A percentile compares a stretch with the other conserved stretches of the same genome.
phyloP scores from a whole-genome alignment of 2,888 invertebrate species.

The Zaprionus lineosus region DNA sequence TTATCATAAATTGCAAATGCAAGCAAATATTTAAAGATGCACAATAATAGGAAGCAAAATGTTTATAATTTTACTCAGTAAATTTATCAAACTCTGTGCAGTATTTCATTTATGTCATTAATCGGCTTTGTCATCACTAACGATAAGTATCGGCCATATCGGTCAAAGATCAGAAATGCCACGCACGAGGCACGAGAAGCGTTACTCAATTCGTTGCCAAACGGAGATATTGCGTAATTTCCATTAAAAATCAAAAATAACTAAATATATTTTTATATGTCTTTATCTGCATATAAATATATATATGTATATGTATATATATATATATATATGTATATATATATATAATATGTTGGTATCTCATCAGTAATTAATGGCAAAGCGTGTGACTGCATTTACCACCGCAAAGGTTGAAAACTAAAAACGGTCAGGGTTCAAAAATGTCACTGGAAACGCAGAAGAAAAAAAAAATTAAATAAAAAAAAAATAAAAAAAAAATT shows the following conservation, averaged over 20 bases:
- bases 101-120: too few species aligned
- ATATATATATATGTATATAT: slow-evolving; percentile 20
- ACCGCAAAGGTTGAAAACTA: slow-evolving; percentile 42
- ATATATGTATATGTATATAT: neutral
- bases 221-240: slow-evolving; percentile 61
- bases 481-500: too few species aligned
- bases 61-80: too few species aligned
- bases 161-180: too few species aligned
- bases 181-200: slow-evolving; percentile 24
- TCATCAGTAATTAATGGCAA: slow-evolving; percentile 63
- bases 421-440: slow-evolving; percentile 68
- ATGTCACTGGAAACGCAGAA: slow-evolving; percentile 67
- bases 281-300: slow-evolving; percentile 9
- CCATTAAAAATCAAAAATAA: too few species aligned
- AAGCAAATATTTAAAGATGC: too few species aligned
- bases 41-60: too few species aligned
- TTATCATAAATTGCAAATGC: too few species aligned
- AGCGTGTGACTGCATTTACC: slow-evolving; percentile 33
- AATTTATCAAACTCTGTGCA: too few species aligned
- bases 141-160: too few species aligned
- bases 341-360: slow-evolving; percentile 32
- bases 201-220: slow-evolving; percentile 59
- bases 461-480: too few species aligned
- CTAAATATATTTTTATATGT: neutral
- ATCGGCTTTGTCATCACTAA: too few species aligned